Evolutionary conservation across 1,140 invertebrate species (phyloP), one percentile per base, ranked within the genome.

Genomic region (Daktulosphaira vitifoliae): DNA sequence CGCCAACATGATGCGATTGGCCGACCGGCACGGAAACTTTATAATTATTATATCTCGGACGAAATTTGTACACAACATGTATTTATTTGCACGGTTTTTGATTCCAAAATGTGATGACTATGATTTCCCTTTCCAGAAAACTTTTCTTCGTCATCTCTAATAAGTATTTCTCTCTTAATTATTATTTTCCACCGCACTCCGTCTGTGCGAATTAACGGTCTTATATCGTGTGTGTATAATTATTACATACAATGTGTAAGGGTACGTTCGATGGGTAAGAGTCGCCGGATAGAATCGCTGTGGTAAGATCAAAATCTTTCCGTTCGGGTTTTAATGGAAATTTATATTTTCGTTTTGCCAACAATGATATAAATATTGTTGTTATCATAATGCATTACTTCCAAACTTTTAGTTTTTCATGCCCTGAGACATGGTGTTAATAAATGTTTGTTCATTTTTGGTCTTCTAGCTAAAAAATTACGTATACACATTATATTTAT

Each of bases 81-180:
- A 33, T 33, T 5, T 33, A 33, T 33, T 6, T 29, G 29, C 39
- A 59, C 39, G 54, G 54, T 62, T 62, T 62, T 62, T 39, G 56
- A 62, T 62, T 62, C 39, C 56, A 25, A 46, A 62, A 62, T 56
- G 44, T 56, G 39, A 56, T 37, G 13, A 62, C 44, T 46, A 62
- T 62, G 46, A 62, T 62, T 62, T 62, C 56, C 56, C 56, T 62
- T 62, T 62, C n/a, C 42, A 42, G 44, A 4, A 62, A 62, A 62
- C 56, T 62, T 62, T 62, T 62, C 56, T 62, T 46, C 23, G 15
- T 13, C 22, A 23, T 22, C 29, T 62, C 42, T 18, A 25, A 38
- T 22, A 42, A 56, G n/a, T 42, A 3, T 56, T 23, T 16, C 26
- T n/a, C 26, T 48, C 42, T 48, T 62, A 62, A 62, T 62, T 62